Conservation (phyloP, 2,113 vertebrate genomes). For the Scophthalmus maximus region DNA sequence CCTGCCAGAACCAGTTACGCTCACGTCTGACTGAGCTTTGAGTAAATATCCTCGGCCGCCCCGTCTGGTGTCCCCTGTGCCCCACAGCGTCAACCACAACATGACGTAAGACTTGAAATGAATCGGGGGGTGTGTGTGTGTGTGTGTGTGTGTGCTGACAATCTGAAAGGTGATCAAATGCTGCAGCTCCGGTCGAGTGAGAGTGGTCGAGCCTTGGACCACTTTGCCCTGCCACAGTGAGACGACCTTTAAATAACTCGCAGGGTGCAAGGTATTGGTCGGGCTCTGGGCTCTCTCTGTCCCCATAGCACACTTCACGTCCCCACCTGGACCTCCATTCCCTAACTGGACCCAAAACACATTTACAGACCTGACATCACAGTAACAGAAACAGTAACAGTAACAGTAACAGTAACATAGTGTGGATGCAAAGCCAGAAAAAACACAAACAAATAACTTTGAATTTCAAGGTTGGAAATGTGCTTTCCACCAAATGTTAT, state of each 20-base stretch:
- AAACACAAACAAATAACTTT: not conserved
- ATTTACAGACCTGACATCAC: conserved; percentile 55
- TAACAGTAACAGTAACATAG: conserved; percentile 16
- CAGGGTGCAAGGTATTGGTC: conserved; percentile 25
- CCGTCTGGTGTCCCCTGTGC: not conserved
- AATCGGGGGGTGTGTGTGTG: conserved; percentile 3
- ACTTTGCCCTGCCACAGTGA: conserved; percentile 64
- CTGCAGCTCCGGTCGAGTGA: not conserved
- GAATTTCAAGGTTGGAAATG: no score
- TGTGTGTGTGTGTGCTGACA: conserved; percentile 23
- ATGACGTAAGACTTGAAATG: conserved; percentile 25
- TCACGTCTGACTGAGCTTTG: conserved; percentile 15
- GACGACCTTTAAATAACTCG: conserved; percentile 73
- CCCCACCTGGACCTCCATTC: conserved; percentile 50
- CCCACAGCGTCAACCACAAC: not conserved
- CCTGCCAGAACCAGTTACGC: conserved; percentile 12
- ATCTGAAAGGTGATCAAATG: conserved; percentile 41
- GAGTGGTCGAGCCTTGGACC: conserved; percentile 51
- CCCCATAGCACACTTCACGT: conserved; percentile 54
- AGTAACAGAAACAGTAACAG: conserved; percentile 20
- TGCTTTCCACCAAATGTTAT: no score
- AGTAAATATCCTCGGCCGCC: conserved; percentile 27
- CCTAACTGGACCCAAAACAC: conserved; percentile 57
- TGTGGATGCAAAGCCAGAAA: not conserved
- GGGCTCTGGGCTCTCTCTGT: conserved; percentile 32